These are phyloP conservation scores for Gymnopithys bicolor DNA, from an alignment of 2,797 vertebrate genomes.

Conservation along the genomic window DNA sequence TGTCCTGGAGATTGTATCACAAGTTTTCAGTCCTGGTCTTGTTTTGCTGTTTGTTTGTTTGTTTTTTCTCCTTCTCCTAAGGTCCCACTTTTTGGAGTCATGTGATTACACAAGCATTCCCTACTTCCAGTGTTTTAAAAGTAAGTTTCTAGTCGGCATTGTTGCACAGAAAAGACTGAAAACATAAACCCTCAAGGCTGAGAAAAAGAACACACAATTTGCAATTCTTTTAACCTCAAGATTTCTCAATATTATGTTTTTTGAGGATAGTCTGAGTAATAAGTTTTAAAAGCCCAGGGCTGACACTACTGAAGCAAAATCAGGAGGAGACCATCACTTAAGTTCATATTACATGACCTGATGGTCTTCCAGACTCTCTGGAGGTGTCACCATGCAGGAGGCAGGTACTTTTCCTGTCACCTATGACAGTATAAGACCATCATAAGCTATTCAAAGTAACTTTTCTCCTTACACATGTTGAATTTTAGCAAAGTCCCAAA, in stretches of 20 bases:
- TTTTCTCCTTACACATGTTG: neutral
- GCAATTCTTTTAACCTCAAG: constrained; percentile 9
- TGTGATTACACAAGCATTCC: constrained; percentile 19
- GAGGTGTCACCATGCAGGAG: fast-evolving
- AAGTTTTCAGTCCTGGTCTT: neutral
- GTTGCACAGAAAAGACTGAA: constrained; percentile 25
- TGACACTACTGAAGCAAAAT: neutral
- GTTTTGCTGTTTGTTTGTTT: neutral
- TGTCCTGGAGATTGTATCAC: neutral
- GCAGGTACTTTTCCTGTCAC: neutral
- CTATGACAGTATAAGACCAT: neutral
- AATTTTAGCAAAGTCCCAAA: neutral
- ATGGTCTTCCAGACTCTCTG: neutral
- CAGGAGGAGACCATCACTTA: neutral
- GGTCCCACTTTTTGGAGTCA: neutral
- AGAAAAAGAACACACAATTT: constrained; percentile 33
- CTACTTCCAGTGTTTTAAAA: constrained; percentile 27
- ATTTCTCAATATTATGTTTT: constrained; percentile 53
- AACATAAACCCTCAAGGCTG: constrained; percentile 37
- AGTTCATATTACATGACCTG: neutral
- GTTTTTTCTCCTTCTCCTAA: neutral
- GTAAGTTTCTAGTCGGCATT: neutral
- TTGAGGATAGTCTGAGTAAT: constrained; percentile 37
- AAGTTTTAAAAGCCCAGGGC: neutral
- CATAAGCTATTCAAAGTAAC: neutral